Evolutionary conservation across 2,113 vertebrate genomes (phyloP).

Genomic region (Tringa solitaria): DNA sequence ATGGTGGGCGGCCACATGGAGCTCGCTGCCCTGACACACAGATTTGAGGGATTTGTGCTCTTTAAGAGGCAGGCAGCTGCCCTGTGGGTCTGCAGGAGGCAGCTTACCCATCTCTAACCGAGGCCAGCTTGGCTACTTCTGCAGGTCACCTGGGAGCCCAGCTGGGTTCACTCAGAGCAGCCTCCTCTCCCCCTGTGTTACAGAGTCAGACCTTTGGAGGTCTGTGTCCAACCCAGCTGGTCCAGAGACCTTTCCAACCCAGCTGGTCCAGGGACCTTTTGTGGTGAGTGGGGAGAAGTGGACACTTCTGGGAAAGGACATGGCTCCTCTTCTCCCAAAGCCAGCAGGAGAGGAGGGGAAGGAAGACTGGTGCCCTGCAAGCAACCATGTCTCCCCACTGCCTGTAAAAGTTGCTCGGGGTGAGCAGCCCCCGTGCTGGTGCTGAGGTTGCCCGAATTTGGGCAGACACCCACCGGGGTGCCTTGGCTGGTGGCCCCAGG

Average conservation of each 20-base stretch:
- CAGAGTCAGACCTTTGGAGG: not conserved
- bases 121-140: not conserved
- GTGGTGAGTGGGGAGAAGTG: not conserved
- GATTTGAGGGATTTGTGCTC: not conserved
- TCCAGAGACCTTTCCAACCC: not conserved
- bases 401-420: rapidly evolving
- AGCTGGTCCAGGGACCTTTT: not conserved
- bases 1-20: not conserved
- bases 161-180: not conserved
- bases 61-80: not conserved
- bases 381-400: not conserved
- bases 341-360: not conserved
- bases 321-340: not conserved
- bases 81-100: not conserved
- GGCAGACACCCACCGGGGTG: not conserved
- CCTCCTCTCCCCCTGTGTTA: not conserved
- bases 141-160: not conserved
- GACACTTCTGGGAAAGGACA: not conserved
- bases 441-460: not conserved
- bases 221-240: not conserved
- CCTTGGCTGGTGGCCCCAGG: rapidly evolving
- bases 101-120: not conserved
- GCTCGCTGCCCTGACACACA: not conserved
- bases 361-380: not conserved
- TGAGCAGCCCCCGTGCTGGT: not conserved